Percentiles rank a stretch among this genome's conserved stretches.
Conservation (phyloP, 2,888 invertebrate species). For the Cerastoderma edule region DNA sequence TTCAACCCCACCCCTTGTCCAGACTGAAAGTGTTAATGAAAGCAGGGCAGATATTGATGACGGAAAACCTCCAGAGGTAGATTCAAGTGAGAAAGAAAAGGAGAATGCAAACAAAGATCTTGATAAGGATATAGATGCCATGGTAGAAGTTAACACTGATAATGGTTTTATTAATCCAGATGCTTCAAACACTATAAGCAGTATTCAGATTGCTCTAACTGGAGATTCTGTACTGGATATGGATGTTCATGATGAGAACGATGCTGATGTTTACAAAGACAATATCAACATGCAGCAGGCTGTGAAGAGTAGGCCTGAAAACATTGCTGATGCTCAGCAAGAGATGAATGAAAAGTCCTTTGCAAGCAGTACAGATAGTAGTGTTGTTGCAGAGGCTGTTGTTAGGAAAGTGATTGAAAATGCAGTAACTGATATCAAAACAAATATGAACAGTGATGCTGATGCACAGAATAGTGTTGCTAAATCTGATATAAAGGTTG, state of each 20-base stretch:
- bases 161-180: slow-evolving; percentile 44
- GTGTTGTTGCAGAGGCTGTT: slow-evolving; percentile 63
- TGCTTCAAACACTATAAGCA: slow-evolving; percentile 35
- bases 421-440: slow-evolving; percentile 49
- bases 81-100: slow-evolving; percentile 36
- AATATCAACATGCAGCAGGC: not conserved
- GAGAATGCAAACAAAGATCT: slow-evolving; percentile 34
- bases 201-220: slow-evolving; percentile 33
- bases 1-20: slow-evolving; percentile 10
- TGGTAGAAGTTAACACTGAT: slow-evolving; percentile 44
- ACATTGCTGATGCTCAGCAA: not conserved
- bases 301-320: not conserved
- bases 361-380: slow-evolving; percentile 60
- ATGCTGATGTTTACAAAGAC: not conserved
- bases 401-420: slow-evolving; percentile 59
- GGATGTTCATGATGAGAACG: not conserved
- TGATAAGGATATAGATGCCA: slow-evolving; percentile 53
- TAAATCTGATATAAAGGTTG: slow-evolving; percentile 43
- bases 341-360: slow-evolving; percentile 43
- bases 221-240: slow-evolving; percentile 1
- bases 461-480: slow-evolving; percentile 25
- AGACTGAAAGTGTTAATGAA: not conserved
- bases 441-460: slow-evolving; percentile 6
- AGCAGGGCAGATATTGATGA: not conserved
- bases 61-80: slow-evolving; percentile 15